A percentile compares a stretch with the other conserved stretches of the same genome.
These are phyloP conservation scores for Ridgeia piscesae DNA, from an alignment of 1,140 invertebrate species.

Conservation along the genomic window DNA sequence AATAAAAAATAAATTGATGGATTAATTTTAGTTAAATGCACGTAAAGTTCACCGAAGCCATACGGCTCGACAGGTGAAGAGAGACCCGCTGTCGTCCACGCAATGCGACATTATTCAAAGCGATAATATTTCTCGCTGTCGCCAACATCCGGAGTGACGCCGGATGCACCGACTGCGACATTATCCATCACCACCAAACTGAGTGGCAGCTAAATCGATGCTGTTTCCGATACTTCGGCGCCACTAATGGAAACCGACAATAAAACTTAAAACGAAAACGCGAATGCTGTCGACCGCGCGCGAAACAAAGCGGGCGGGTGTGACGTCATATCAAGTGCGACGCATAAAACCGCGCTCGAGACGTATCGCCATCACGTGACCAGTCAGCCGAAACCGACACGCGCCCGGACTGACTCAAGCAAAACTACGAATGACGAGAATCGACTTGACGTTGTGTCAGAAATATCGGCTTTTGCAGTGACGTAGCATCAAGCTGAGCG, in stretches of 20 bases:
- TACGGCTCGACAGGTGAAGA: background rate
- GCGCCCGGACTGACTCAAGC: background rate
- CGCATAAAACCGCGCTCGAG: background rate
- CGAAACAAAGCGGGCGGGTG: background rate
- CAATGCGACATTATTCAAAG: background rate
- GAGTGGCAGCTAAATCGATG: background rate
- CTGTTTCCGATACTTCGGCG: background rate
- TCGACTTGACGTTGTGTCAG: background rate
- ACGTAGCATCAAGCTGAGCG: background rate
- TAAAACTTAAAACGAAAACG: background rate
- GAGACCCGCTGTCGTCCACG: background rate
- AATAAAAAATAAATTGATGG: background rate
- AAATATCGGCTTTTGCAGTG: background rate
- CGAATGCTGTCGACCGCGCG: background rate
- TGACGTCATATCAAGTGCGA: background rate
- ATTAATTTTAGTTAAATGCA: background rate
- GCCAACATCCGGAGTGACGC: background rate
- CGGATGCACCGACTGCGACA: background rate
- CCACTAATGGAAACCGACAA: slow-evolving; percentile 28
- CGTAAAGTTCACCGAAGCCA: background rate
- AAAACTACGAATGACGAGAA: background rate
- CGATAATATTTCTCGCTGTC: background rate
- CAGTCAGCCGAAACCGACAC: background rate
- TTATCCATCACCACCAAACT: background rate
- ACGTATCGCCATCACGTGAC: background rate